Evolutionary conservation across 2,888 invertebrate genomes (phyloP).

Genomic region (Hymenopus coronatus): DNA sequence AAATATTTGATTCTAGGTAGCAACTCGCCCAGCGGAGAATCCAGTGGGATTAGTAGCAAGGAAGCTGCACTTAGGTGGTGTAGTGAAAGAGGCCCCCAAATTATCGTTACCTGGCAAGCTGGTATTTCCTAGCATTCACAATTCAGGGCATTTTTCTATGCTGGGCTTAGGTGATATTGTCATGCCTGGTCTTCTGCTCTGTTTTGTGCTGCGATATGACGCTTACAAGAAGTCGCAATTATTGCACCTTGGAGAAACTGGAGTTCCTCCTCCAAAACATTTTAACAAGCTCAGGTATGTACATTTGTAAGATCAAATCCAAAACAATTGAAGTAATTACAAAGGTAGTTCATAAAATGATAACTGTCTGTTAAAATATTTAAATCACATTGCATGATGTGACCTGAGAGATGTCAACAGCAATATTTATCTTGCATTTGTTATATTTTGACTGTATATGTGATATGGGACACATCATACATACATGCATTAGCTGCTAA

Average conservation of each 20-base stretch:
- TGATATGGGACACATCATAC: no score
- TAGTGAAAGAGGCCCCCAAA: constrained; percentile 90
- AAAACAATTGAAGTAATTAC: neutral
- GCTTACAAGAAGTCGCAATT: constrained; percentile 92
- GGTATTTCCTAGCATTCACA: constrained; percentile 95
- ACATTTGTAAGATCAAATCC: neutral
- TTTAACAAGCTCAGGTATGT: constrained; percentile 45
- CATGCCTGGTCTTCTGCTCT: constrained; percentile 92
- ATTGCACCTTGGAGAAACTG: constrained; percentile 56
- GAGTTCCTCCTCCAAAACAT: constrained; percentile 56
- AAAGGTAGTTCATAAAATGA: no score
- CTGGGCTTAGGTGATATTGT: constrained; percentile 62
- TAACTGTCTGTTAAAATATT: no score
- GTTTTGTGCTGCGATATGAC: constrained; percentile 95
- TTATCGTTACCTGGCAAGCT: constrained; percentile 94
- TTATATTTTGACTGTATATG: no score
- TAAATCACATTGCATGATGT: no score
- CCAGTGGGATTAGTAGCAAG: constrained; percentile 92
- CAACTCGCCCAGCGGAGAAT: constrained; percentile 83
- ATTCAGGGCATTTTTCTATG: constrained; percentile 95
- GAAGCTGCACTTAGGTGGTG: constrained; percentile 85
- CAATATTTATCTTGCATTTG: no score
- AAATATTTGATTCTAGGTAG: constrained; percentile 52
- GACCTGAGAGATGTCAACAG: no score
- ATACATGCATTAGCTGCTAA: no score